A percentile compares a stretch with the other conserved stretches of the same genome.
Evolutionary conservation across 2,113 vertebrate species (phyloP).

Genomic region (Rattus rattus): DNA sequence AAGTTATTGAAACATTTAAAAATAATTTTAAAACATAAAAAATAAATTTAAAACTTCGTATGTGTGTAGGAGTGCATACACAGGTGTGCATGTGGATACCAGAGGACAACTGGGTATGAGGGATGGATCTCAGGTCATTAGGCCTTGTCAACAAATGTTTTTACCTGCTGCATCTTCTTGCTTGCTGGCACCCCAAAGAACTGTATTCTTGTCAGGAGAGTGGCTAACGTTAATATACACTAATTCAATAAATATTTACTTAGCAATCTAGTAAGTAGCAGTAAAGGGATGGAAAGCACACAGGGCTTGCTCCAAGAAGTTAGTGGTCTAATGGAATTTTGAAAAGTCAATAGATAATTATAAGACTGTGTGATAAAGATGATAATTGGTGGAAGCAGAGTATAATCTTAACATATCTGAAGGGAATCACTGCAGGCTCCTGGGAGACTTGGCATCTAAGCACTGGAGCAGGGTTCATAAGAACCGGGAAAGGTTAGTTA

Average conservation of each 20-base stretch:
- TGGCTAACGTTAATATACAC: constrained; percentile 36
- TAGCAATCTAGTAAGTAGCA: constrained; percentile 42
- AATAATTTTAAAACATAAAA: neutral
- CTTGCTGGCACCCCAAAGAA: neutral
- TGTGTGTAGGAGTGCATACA: neutral
- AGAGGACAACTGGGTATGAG: neutral
- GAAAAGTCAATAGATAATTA: constrained; percentile 41
- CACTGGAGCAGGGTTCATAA: neutral
- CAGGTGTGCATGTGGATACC: neutral
- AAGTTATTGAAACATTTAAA: neutral
- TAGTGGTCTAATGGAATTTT: neutral
- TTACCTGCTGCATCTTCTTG: neutral
- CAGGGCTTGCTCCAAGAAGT: constrained; percentile 38
- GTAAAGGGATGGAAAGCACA: constrained; percentile 27
- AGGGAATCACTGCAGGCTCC: neutral
- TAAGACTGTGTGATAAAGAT: neutral
- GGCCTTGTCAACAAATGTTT: neutral
- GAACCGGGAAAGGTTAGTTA: neutral
- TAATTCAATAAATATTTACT: constrained; percentile 57
- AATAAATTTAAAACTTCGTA: no score
- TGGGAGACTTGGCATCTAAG: neutral
- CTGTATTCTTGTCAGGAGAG: constrained; percentile 55
- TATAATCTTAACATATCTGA: neutral
- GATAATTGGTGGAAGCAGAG: neutral
- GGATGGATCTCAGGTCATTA: neutral